A percentile compares a stretch with the other conserved stretches of the same genome.
Evolutionary conservation across 2,113 vertebrate genomes (phyloP).

Genomic region (Euleptes europaea): DNA sequence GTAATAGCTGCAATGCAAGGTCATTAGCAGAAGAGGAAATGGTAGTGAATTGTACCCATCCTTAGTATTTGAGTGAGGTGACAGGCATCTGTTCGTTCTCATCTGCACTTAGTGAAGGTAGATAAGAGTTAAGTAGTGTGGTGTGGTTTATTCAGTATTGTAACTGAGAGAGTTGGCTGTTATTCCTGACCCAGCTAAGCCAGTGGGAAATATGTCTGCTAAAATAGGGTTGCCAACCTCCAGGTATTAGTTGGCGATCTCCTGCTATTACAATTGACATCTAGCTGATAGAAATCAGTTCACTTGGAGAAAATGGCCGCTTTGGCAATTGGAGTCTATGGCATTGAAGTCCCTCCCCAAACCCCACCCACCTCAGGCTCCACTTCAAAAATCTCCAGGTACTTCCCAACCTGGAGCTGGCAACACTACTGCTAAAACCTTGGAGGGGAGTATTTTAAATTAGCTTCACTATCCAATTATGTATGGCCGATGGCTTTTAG

Average conservation of each 20-base stretch:
- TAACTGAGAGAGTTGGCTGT: neutral
- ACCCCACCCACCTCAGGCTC: too few relatives aligned
- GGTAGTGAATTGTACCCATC: neutral
- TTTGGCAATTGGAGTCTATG: too few relatives aligned
- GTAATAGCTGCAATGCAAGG: neutral
- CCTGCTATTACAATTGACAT: too few relatives aligned
- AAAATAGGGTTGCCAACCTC: too few relatives aligned
- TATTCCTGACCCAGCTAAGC: neutral
- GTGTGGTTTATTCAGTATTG: neutral
- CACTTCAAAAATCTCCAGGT: too few relatives aligned
- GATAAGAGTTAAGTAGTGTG: neutral
- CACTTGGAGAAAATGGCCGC: too few relatives aligned
- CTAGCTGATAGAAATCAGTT: too few relatives aligned
- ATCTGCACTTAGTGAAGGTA: neutral
- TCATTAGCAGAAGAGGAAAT: neutral
- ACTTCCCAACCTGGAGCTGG: too few relatives aligned
- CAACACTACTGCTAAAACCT: neutral
- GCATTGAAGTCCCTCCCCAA: too few relatives aligned
- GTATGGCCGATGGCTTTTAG: neutral
- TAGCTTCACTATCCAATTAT: neutral
- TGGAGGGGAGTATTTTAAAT: neutral
- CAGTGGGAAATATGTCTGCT: neutral
- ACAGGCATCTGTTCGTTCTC: too few relatives aligned
- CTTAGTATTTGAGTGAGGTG: neutral
- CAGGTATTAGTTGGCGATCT: too few relatives aligned